These are phyloP conservation scores for Heterotilapia buettikoferi DNA, from an alignment of 2,113 vertebrate genomes.

Conservation along the genomic window DNA sequence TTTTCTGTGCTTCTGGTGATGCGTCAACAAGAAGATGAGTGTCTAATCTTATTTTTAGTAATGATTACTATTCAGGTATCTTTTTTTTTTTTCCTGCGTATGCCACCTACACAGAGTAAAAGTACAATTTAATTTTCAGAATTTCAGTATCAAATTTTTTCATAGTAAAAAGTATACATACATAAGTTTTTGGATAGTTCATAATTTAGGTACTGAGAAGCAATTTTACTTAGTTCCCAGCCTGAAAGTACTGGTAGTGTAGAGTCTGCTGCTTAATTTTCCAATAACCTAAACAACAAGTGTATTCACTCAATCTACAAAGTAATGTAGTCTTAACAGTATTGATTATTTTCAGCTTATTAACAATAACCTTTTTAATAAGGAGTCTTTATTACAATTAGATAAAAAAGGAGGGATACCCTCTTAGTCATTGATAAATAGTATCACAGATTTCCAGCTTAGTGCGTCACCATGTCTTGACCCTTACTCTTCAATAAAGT, in stretches of 20 bases:
- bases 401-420: neutral
- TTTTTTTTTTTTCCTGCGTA: neutral
- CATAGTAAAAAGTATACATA: neutral
- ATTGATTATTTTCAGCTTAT: neutral
- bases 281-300: neutral
- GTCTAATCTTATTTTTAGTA: neutral
- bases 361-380: neutral
- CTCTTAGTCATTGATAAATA: neutral
- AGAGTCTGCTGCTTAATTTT: neutral
- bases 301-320: neutral
- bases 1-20: neutral
- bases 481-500: neutral
- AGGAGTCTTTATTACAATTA: neutral
- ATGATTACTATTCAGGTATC: neutral
- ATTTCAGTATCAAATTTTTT: neutral
- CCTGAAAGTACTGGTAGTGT: neutral
- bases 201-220: neutral
- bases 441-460: neutral
- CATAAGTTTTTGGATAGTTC: neutral
- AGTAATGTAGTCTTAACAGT: neutral
- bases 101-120: neutral
- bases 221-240: neutral
- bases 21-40: neutral
- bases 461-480: neutral
- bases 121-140: neutral